These are phyloP conservation scores for Schrankia costaestrigalis DNA, from an alignment of 2,888 invertebrate genomes.

Conservation along the genomic window DNA sequence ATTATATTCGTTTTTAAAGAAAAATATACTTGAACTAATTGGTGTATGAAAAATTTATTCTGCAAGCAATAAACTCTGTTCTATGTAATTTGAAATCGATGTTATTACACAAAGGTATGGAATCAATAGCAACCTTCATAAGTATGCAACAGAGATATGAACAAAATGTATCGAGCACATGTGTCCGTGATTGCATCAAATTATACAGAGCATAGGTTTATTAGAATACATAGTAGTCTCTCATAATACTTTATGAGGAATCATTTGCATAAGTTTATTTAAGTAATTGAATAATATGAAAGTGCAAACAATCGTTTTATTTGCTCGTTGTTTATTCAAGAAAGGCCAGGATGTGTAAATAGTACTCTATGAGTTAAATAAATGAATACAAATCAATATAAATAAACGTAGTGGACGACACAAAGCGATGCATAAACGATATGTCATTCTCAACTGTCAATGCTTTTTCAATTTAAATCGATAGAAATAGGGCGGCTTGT, in stretches of 20 bases:
- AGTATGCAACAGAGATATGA: no score
- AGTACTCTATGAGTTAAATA: conserved; percentile 40
- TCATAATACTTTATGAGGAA: conserved; percentile 7
- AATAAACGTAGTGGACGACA: conserved; percentile 45
- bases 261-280: conserved; percentile 10
- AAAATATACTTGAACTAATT: conserved; percentile 32
- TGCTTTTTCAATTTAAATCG: conserved; percentile 72
- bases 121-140: no score
- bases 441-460: conserved; percentile 51
- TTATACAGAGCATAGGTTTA: conserved; percentile 8
- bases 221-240: conserved; percentile 7
- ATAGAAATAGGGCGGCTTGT: conserved; percentile 43
- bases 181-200: conserved; percentile 9
- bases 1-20: conserved; percentile 47
- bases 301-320: conserved; percentile 17
- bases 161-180: conserved; percentile 7
- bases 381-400: conserved; percentile 50
- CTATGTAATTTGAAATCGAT: no score
- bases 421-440: conserved; percentile 37
- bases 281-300: conserved; percentile 12
- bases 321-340: conserved; percentile 15
- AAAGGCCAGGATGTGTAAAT: conserved; percentile 28
- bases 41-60: no score
- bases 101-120: no score
- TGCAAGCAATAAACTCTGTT: no score